Percentiles rank a stretch among this genome's conserved stretches.
phyloP scores from a whole-genome alignment of 2,888 invertebrate species.

The Disparrhopalites patrizii region DNA sequence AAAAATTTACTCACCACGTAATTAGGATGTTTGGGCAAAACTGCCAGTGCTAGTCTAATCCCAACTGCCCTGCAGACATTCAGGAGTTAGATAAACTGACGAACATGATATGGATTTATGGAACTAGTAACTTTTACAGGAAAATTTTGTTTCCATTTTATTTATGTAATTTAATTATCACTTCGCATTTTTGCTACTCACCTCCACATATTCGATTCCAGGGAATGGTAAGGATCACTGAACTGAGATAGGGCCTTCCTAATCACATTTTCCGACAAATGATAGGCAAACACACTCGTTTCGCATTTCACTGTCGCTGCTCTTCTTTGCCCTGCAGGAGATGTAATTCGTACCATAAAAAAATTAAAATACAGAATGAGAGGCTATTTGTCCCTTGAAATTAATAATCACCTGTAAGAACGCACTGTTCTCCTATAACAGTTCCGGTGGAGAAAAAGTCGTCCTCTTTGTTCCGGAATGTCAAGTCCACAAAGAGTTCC shows the following conservation, averaged over 20 bases:
- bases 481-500: slow-evolving; percentile 55
- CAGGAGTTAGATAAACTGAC: no score
- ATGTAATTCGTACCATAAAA: no score
- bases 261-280: slow-evolving; percentile 45
- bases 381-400: no score
- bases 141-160: no score
- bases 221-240: slow-evolving; percentile 54
- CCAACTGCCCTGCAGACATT: slow-evolving; percentile 60
- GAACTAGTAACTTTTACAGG: no score
- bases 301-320: slow-evolving; percentile 59
- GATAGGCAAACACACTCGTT: slow-evolving; percentile 56
- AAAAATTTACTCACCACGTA: slow-evolving; percentile 51
- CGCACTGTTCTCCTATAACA: slow-evolving; percentile 60
- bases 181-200: no score
- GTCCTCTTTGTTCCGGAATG: slow-evolving; percentile 55
- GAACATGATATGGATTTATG: no score
- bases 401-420: slow-evolving; percentile 59
- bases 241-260: slow-evolving; percentile 50
- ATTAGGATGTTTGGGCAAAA: slow-evolving; percentile 57
- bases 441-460: slow-evolving; percentile 62
- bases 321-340: slow-evolving; percentile 57
- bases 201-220: slow-evolving; percentile 63
- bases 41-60: slow-evolving; percentile 57
- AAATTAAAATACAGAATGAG: no score
- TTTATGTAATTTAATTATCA: no score